These are phyloP conservation scores for Ectemnius cavifrons DNA, from an alignment of 2,888 invertebrate genomes.

Conservation along the genomic window DNA sequence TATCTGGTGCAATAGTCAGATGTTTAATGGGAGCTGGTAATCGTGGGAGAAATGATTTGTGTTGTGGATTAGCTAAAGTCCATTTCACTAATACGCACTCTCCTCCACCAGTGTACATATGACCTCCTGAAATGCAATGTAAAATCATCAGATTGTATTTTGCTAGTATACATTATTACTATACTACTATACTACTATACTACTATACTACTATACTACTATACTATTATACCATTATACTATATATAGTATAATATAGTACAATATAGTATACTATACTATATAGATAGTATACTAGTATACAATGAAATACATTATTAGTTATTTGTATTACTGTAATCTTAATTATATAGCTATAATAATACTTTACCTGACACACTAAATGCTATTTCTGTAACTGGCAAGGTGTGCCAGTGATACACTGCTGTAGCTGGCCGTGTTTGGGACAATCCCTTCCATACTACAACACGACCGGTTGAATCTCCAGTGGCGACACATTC, in stretches of 20 bases:
- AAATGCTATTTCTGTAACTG: constrained; percentile 84
- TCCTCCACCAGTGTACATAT: constrained; percentile 87
- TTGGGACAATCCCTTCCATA: constrained; percentile 81
- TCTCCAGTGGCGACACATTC: constrained; percentile 85
- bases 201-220: too few relatives aligned
- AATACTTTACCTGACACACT: constrained; percentile 77
- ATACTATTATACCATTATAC: too few relatives aligned
- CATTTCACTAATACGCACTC: constrained; percentile 90
- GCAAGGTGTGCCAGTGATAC: constrained; percentile 89
- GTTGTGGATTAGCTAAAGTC: constrained; percentile 80
- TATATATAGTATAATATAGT: too few relatives aligned
- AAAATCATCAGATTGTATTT: constrained; percentile 3
- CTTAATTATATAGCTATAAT: constrained; percentile 6
- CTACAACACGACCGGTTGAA: constrained; percentile 81
- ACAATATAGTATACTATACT: too few relatives aligned
- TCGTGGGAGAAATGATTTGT: constrained; percentile 84
- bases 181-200: too few relatives aligned
- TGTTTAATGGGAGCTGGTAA: constrained; percentile 84
- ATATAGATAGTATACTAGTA: too few relatives aligned
- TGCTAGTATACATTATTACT: too few relatives aligned
- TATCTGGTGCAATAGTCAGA: constrained; percentile 82
- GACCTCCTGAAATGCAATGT: constrained; percentile 78
- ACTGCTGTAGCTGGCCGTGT: constrained; percentile 76
- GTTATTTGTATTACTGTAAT: too few relatives aligned
- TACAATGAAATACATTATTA: too few relatives aligned